These are phyloP conservation scores for Dendrocincla tyrannina DNA, from an alignment of 2,797 vertebrate genomes.

Conservation along the genomic window DNA sequence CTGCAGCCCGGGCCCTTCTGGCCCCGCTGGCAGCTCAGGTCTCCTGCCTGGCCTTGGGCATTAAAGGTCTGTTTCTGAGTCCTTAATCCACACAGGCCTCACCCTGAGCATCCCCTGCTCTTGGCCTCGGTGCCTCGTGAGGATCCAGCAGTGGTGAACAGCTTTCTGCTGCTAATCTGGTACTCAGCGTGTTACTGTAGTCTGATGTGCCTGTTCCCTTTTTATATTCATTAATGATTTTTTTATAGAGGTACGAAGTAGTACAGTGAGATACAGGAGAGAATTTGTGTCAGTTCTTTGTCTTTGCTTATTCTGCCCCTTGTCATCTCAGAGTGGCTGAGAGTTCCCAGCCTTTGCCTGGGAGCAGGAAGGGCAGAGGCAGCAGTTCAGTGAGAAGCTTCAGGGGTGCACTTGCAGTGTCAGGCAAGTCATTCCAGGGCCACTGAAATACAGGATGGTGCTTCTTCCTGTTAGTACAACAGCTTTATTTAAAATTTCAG, in stretches of 20 bases:
- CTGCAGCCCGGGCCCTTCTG: not conserved
- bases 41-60: not conserved
- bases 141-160: not conserved
- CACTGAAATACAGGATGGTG: not conserved
- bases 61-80: not conserved
- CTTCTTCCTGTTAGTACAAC: not conserved
- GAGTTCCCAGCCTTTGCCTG: not conserved
- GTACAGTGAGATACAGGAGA: not conserved
- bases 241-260: not conserved
- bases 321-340: not conserved
- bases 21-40: not conserved
- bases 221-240: not conserved
- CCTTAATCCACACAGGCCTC: not conserved
- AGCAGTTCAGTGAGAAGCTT: not conserved
- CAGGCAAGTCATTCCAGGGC: not conserved
- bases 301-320: not conserved
- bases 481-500: not conserved
- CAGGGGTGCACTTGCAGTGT: not conserved
- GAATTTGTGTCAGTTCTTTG: not conserved
- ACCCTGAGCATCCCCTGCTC: not conserved
- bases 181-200: not conserved
- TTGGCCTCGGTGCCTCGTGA: not conserved
- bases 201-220: not conserved
- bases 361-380: not conserved
- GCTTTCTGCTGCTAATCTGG: not conserved